phyloP scores from a whole-genome alignment of 2,797 vertebrate species.

The Dryobates pubescens region DNA sequence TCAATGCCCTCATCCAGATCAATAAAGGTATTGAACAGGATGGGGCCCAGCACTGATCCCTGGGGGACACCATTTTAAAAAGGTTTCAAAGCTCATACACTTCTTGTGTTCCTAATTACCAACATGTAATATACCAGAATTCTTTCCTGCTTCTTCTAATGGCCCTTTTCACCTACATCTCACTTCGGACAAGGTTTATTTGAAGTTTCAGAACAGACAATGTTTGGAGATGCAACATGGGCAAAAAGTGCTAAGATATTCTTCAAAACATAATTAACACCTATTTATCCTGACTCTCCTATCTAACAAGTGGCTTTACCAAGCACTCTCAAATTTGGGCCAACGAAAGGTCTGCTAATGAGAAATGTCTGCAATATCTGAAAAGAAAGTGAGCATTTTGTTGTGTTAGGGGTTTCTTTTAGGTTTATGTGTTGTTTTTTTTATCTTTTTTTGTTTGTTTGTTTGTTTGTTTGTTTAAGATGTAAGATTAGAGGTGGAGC shows the following conservation, averaged over 20 bases:
- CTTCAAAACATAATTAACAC: conserved; percentile 64
- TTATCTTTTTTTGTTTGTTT: neutral
- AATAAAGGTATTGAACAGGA: no score
- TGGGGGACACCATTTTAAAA: neutral
- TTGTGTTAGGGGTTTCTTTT: neutral
- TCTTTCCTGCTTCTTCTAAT: neutral
- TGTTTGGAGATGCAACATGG: conserved; percentile 33
- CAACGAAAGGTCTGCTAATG: neutral
- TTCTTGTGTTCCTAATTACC: neutral
- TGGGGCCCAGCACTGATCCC: no score
- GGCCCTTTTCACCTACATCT: conserved; percentile 43
- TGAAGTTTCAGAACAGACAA: conserved; percentile 48
- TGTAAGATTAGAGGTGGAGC: neutral
- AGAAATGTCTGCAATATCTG: neutral
- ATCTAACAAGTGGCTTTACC: conserved; percentile 17
- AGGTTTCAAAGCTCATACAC: neutral
- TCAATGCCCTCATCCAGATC: no score
- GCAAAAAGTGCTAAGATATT: conserved; percentile 41
- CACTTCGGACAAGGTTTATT: conserved; percentile 40
- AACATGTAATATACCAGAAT: conserved; percentile 11
- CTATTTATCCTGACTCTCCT: neutral
- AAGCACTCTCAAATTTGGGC: neutral
- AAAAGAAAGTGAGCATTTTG: neutral
- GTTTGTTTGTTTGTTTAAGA: neutral
- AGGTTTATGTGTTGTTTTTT: neutral